Conservation (phyloP, 2,797 vertebrate genomes). For the Micropoecilia bifurca region DNA sequence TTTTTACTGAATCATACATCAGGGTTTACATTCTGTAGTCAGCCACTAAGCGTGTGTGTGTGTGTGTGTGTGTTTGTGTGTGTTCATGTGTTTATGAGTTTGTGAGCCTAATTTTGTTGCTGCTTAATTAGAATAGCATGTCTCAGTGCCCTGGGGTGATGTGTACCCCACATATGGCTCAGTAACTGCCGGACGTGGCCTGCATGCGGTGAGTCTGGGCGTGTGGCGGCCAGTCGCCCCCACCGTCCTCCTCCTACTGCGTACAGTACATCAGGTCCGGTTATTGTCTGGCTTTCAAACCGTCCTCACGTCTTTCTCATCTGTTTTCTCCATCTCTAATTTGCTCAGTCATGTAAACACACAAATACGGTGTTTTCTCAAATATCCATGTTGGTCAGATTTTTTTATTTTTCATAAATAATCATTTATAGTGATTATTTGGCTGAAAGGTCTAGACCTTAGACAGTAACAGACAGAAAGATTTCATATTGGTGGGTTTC, state of each 20-base stretch:
- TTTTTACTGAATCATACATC: slow-evolving; percentile 19
- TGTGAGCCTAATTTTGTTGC: slow-evolving; percentile 7
- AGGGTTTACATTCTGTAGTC: background rate
- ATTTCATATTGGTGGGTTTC: background rate
- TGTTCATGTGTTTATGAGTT: background rate
- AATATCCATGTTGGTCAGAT: too few relatives aligned
- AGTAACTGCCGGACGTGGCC: slow-evolving; percentile 39
- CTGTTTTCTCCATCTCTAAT: background rate
- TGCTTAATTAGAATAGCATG: slow-evolving; percentile 36
- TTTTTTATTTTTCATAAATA: too few relatives aligned
- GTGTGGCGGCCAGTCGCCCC: slow-evolving; percentile 33
- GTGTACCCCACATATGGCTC: slow-evolving; percentile 28
- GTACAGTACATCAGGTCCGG: slow-evolving; percentile 21
- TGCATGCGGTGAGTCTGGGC: slow-evolving; percentile 5
- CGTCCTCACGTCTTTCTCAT: slow-evolving; percentile 34
- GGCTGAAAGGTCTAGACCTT: background rate
- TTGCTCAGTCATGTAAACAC: background rate
- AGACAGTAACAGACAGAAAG: background rate
- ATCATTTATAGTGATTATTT: too few relatives aligned
- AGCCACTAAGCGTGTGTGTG: background rate
- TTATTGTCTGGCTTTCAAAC: slow-evolving; percentile 26
- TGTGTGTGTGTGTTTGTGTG: background rate
- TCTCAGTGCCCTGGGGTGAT: slow-evolving; percentile 33
- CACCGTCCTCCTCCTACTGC: slow-evolving; percentile 23
- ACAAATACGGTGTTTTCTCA: too few relatives aligned